Percentiles rank a stretch among this genome's conserved stretches.
These are phyloP conservation scores for Amaurobius ferox DNA, from an alignment of 2,888 invertebrate species.

Conservation along the genomic window DNA sequence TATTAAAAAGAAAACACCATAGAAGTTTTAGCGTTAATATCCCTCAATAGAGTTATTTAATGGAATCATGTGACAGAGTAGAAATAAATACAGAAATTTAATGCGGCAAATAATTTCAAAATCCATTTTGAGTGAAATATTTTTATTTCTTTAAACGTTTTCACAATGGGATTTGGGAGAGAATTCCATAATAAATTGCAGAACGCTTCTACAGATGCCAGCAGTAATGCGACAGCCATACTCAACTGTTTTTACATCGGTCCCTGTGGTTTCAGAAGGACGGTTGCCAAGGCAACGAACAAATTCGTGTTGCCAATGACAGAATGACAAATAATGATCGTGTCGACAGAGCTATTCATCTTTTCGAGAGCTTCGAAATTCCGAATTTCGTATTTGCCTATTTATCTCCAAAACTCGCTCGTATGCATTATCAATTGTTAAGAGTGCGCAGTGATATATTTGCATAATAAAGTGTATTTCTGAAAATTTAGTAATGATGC, in stretches of 20 bases:
- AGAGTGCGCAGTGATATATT: no score
- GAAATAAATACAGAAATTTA: no score
- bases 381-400: no score
- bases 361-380: constrained; percentile 14
- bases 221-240: constrained; percentile 27
- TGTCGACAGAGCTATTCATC: constrained; percentile 38
- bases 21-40: no score
- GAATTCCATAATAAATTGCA: constrained; percentile 2
- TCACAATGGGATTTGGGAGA: not conserved
- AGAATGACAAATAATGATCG: constrained; percentile 51
- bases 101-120: no score
- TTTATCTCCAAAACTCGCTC: no score
- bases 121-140: not conserved
- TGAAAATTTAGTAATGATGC: no score
- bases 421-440: no score
- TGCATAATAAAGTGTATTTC: no score
- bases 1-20: no score
- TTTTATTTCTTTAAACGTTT: not conserved
- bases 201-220: not conserved
- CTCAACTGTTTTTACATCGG: constrained; percentile 20
- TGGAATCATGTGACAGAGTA: no score
- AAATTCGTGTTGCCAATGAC: constrained; percentile 41
- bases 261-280: constrained; percentile 27
- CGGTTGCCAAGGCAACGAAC: constrained; percentile 41
- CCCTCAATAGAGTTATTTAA: no score